These are phyloP conservation scores for Pseudomyrmex flavicornis DNA, from an alignment of 1,140 invertebrate species.

Conservation along the genomic window DNA sequence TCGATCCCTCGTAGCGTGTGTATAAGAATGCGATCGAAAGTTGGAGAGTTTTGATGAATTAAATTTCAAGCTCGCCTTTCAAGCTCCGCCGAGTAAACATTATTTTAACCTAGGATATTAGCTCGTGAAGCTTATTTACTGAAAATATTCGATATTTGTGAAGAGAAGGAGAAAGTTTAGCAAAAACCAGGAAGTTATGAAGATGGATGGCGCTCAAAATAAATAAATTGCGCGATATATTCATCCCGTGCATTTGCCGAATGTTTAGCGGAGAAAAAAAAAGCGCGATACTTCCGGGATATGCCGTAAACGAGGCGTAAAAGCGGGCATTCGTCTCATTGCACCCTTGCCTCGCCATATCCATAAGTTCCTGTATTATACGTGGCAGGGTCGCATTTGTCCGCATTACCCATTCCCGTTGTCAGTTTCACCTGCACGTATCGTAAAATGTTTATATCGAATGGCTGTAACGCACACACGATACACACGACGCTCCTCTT, in stretches of 20 bases:
- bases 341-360: neutral
- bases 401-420: conserved; percentile 29
- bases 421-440: conserved; percentile 1
- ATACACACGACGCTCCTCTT: neutral
- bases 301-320: conserved; percentile 35
- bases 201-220: conserved; percentile 10
- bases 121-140: conserved; percentile 5
- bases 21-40: conserved; percentile 46
- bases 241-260: neutral
- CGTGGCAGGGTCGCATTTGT: conserved; percentile 39
- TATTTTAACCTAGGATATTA: neutral
- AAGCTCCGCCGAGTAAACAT: neutral
- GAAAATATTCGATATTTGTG: conserved; percentile 30
- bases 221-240: neutral
- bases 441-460: conserved; percentile 16
- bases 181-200: neutral
- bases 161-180: conserved; percentile 5
- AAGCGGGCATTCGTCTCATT: conserved; percentile 40
- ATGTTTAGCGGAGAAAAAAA: neutral
- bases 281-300: neutral
- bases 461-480: neutral
- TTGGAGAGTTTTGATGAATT: conserved; percentile 38
- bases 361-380: conserved; percentile 52
- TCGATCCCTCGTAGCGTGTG: conserved; percentile 6
- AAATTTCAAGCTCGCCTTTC: neutral